phyloP scores from a whole-genome alignment of 2,888 invertebrate genomes.

The Scaptomyza cyrtandrae region DNA sequence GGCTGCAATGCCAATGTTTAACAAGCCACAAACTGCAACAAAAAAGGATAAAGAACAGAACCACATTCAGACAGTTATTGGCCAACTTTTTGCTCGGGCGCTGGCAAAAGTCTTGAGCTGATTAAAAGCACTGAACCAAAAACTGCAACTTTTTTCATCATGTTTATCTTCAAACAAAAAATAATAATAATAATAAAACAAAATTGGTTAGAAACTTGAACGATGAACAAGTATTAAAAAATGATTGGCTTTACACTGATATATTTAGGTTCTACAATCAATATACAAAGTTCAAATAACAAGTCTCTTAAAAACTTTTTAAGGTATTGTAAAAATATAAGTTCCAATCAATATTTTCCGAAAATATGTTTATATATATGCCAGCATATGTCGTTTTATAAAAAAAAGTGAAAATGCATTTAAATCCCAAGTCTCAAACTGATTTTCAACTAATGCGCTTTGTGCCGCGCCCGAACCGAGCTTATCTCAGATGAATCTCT shows the following conservation, averaged over 20 bases:
- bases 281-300: too few relatives aligned
- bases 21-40: conserved; percentile 92
- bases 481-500: conserved; percentile 56
- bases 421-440: conserved; percentile 60
- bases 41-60: conserved; percentile 17
- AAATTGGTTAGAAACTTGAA: background rate
- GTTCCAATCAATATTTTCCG: too few relatives aligned
- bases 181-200: background rate
- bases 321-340: too few relatives aligned
- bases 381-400: too few relatives aligned
- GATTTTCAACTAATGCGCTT: conserved; percentile 66
- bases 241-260: too few relatives aligned
- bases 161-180: background rate
- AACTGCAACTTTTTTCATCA: conserved; percentile 1
- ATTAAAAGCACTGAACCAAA: background rate
- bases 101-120: conserved; percentile 35
- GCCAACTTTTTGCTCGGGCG: conserved; percentile 35
- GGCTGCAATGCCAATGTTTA: conserved; percentile 95
- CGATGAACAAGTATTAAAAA: too few relatives aligned
- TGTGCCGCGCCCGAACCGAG: conserved; percentile 26
- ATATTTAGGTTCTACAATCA: too few relatives aligned
- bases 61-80: conserved; percentile 32
- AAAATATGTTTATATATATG: too few relatives aligned
- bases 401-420: conserved; percentile 4
- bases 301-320: too few relatives aligned